Evolutionary conservation across 1,140 invertebrate species (phyloP).

Genomic region (Helicoverpa zea): DNA sequence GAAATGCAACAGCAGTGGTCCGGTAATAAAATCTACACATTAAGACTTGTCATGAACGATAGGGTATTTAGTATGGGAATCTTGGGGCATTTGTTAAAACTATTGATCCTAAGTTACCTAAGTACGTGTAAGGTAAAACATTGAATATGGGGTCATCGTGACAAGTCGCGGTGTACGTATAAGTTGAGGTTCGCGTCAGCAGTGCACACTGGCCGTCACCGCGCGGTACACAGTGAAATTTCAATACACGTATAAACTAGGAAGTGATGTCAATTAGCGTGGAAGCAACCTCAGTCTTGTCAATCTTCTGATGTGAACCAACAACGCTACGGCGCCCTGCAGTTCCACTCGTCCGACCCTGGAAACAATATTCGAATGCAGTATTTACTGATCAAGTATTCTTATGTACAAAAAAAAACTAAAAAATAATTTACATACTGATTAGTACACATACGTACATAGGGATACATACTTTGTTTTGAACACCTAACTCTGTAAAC

Average conservation of each 20-base stretch:
- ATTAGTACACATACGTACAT: no score
- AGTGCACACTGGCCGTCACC: slow-evolving; percentile 59
- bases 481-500: no score
- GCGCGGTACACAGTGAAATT: slow-evolving; percentile 68
- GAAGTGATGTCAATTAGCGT: slow-evolving; percentile 75
- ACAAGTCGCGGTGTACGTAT: slow-evolving; percentile 19
- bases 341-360: slow-evolving; percentile 62
- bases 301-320: slow-evolving; percentile 79
- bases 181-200: slow-evolving; percentile 31
- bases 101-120: slow-evolving; percentile 36
- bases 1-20: slow-evolving; percentile 9
- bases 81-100: slow-evolving; percentile 28
- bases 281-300: slow-evolving; percentile 85
- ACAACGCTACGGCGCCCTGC: slow-evolving; percentile 70
- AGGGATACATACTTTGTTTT: no score
- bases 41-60: slow-evolving; percentile 42
- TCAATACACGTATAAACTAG: slow-evolving; percentile 79
- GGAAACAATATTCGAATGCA: slow-evolving; percentile 47
- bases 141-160: slow-evolving; percentile 19
- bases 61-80: slow-evolving; percentile 25
- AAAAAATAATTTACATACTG: not conserved
- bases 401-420: not conserved
- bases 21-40: slow-evolving; percentile 32
- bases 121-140: slow-evolving; percentile 27
- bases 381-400: slow-evolving; percentile 30